Evolutionary conservation across 2,888 invertebrate genomes (phyloP), one percentile per base, ranked within the genome.

Genomic region (Sphaeridia pumilis): DNA sequence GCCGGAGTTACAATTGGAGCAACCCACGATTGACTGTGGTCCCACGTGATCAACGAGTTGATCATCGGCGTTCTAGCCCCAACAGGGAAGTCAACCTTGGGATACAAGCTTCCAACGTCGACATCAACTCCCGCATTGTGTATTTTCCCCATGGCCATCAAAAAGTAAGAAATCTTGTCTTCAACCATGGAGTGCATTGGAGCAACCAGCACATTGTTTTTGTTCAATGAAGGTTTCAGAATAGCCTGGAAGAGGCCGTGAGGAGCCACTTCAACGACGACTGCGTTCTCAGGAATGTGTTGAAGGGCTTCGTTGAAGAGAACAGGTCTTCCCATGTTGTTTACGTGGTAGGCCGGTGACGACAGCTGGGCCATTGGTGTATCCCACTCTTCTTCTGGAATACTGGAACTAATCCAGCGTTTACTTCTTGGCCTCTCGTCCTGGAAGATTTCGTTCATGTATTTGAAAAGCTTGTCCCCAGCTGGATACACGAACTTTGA

Each of bases 341-440:
- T 88, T 1, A 84, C 83, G 67, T 88, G 87, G 69, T 94, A 94
- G 63, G 87, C 87, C 2, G 92, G 84, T 0, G 88, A 88, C 1
- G 81, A 83, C 2, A 77, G 69, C 58, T 76, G 72, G 0, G 82
- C 80, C 28, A 78, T 74, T 0, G 78, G 70, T 1, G 78, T 75
- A 41, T 79, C 77, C 89, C 88, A 89, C 46, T 80, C 66, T 26
- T 71, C 69, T 65, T 85, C 74, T 47, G 85, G 83, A 2, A 88
- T 77, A 0, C 90, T 90, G 0, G 87, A 82, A 55, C 88, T 88
- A 7, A 93, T 71, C 94, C 94, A 94, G 56, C 81, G 80, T 0
- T 74, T 67, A 0, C 84, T 81, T 21, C 92, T 76, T 1, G 72
- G 69, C 65, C 47, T 14, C 2, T 46, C 46, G 7, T 41, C 46